Conservation (phyloP, 2,113 vertebrate genomes). For the Apteryx mantelli region DNA sequence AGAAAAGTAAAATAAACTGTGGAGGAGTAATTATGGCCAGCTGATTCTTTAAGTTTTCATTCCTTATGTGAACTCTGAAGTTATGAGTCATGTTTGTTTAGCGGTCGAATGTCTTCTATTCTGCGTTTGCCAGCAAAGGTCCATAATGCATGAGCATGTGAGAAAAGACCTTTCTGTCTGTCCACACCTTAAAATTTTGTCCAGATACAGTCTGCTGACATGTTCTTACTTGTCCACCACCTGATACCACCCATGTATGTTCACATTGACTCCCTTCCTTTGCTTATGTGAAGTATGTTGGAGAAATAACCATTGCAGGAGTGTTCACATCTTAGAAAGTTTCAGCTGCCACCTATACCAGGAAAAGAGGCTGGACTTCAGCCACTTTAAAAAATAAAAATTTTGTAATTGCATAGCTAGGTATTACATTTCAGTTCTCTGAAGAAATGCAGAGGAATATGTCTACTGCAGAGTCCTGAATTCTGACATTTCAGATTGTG, state of each 20-base stretch:
- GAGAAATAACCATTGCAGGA: background rate
- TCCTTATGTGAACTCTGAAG: background rate
- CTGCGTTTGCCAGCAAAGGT: background rate
- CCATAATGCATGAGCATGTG: background rate
- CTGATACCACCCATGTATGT: background rate
- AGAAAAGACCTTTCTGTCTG: background rate
- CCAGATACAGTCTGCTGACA: background rate
- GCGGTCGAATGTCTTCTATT: background rate
- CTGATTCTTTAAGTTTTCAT: background rate
- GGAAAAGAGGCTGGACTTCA: background rate
- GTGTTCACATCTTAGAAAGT: background rate
- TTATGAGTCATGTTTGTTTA: background rate
- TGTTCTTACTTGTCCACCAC: background rate
- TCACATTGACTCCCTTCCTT: background rate
- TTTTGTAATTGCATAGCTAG: background rate
- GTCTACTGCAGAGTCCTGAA: background rate
- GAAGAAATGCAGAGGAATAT: background rate
- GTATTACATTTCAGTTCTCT: background rate
- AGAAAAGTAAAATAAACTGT: background rate
- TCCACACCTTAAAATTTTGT: background rate
- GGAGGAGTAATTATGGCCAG: background rate
- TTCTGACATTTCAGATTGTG: background rate
- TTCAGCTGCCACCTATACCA: background rate
- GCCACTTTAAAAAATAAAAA: background rate
- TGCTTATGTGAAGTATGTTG: background rate